phyloP scores from a whole-genome alignment of 2,113 vertebrate genomes.

The Syngnathoides biaculeatus region DNA sequence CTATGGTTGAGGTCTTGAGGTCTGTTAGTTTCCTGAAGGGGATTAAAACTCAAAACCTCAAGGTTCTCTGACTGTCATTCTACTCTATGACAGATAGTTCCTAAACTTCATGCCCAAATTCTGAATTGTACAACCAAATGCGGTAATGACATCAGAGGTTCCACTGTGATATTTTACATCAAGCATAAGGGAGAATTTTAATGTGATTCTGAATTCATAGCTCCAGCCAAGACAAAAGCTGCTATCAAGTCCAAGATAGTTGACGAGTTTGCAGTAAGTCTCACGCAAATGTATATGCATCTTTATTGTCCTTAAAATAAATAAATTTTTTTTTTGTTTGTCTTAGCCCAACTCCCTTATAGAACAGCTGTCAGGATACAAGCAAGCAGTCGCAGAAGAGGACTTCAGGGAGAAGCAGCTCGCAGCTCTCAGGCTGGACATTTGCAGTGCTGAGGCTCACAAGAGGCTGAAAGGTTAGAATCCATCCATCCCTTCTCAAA shows the following conservation, averaged over 20 bases:
- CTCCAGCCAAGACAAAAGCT: slow-evolving; percentile 81
- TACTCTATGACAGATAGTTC: too few relatives aligned
- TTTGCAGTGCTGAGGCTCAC: slow-evolving; percentile 91
- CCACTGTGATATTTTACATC: not conserved
- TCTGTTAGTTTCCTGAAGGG: too few relatives aligned
- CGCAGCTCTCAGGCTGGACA: slow-evolving; percentile 84
- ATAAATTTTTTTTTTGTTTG: not conserved
- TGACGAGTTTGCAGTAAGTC: slow-evolving; percentile 92
- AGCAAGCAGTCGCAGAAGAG: slow-evolving; percentile 82
- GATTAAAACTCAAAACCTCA: too few relatives aligned
- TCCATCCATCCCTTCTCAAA: not conserved
- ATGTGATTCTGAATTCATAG: slow-evolving; percentile 43
- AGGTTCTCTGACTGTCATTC: too few relatives aligned
- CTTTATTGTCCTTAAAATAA: not conserved
- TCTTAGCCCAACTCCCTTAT: slow-evolving; percentile 84
- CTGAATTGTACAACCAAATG: too few relatives aligned
- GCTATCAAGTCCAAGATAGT: slow-evolving; percentile 96
- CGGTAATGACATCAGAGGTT: too few relatives aligned
- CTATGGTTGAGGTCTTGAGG: too few relatives aligned
- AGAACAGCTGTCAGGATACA: slow-evolving; percentile 81
- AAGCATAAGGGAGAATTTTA: not conserved
- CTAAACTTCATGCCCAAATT: too few relatives aligned
- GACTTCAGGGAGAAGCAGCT: slow-evolving; percentile 94
- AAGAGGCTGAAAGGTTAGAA: slow-evolving; percentile 91
- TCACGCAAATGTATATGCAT: not conserved